phyloP scores from a whole-genome alignment of 2,797 vertebrate genomes.

The Zalophus californianus region DNA sequence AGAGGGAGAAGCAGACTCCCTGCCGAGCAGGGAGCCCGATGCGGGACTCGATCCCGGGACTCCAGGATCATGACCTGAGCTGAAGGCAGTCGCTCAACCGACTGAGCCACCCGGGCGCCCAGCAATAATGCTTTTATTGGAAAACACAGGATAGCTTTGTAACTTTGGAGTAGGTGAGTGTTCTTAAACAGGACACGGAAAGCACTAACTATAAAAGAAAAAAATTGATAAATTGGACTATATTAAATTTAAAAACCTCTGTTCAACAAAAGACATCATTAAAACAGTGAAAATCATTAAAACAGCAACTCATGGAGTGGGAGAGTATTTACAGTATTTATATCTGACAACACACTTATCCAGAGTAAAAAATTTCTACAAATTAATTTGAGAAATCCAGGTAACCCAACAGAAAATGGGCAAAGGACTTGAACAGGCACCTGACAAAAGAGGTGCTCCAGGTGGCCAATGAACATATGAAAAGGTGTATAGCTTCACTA shows the following conservation, averaged over 20 bases:
- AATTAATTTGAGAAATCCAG: background rate
- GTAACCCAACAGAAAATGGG: background rate
- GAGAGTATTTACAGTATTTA: background rate
- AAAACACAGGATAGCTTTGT: background rate
- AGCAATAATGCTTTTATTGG: background rate
- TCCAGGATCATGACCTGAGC: no score
- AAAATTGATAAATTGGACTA: background rate
- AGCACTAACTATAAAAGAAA: background rate
- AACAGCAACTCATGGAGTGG: background rate
- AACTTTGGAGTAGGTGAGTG: background rate
- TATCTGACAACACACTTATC: background rate
- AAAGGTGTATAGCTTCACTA: background rate
- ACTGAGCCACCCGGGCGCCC: no score
- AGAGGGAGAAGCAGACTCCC: no score
- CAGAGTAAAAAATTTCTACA: background rate
- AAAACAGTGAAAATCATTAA: background rate
- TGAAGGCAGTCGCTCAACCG: no score
- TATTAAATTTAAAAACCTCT: background rate
- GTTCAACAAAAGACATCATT: background rate
- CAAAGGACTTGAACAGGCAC: background rate
- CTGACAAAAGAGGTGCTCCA: background rate
- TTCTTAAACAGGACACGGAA: background rate
- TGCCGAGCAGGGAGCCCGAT: no score
- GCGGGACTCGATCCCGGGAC: no score
- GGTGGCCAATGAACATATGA: background rate